Evolutionary conservation across 2,888 invertebrate species (phyloP), one percentile per base, ranked within the genome.

Genomic region (Lasioglossum villosulum): DNA sequence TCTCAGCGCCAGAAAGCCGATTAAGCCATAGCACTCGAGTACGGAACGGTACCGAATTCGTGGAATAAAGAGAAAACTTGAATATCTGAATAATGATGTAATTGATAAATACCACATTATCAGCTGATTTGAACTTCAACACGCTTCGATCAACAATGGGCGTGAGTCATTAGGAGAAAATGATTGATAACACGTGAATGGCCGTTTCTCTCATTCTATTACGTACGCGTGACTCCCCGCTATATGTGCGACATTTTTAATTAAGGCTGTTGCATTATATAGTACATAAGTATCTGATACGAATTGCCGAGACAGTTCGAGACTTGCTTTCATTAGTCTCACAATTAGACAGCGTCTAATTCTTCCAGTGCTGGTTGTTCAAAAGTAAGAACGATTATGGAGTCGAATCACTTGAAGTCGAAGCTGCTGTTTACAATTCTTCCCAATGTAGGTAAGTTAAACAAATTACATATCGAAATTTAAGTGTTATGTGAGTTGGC

Each of bases 21-120:
- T n/a, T n/a, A n/a, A 37, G 37, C 37, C 4, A 37, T 74, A 10
- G 23, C 19, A 37, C 2, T 14, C 23, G 48, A n/a, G 19, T 12
- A n/a, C 34, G 63, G 14, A 48, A 42, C 37, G 10, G 27, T 56
- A 45, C 23, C 74, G 70, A 70, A 70, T 52, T 48, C 30, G 45
- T 30, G 16, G n/a, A 37, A 52, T 52, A 77, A 45, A 30, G 39
- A 30, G 12, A 48, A 76, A n/a, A 52, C 74, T 39, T 27, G 30
- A 30, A 52, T 78, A 72, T 78, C 68, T 78, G 66, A 77, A 52
- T 48, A 79, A 72, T 83, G 82, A 89, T 85, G 78, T 82, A 88
- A 89, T 79, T 82, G 89, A 86, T 89, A 88, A 82, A 52, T 16
- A 72, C n/a, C n/a, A n/a, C n/a, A n/a, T 83, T 84, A 89, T 82